Percentiles rank a stretch among this genome's conserved stretches.
phyloP scores from a whole-genome alignment of 2,888 invertebrate species.

The Smittia sp. region DNA sequence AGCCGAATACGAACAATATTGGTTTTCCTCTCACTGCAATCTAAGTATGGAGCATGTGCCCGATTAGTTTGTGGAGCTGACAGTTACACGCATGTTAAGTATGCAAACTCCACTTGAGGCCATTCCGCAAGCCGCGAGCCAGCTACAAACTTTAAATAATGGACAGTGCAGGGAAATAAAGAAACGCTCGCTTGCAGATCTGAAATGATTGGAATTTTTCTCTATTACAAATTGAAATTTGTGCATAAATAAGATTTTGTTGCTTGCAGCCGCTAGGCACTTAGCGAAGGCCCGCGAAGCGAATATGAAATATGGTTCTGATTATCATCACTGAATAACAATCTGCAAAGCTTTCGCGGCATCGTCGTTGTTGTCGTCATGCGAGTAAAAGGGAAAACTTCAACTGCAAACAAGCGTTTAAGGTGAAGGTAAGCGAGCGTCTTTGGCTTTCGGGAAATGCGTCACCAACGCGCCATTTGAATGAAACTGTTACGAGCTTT shows the following conservation, averaged over 20 bases:
- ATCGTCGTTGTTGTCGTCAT: too few species aligned
- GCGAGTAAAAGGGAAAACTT: too few species aligned
- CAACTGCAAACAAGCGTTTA: too few species aligned
- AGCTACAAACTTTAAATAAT: background rate
- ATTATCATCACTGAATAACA: background rate
- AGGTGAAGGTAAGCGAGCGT: too few species aligned
- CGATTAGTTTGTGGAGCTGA: constrained; percentile 3
- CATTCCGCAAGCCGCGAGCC: background rate
- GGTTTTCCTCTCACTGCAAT: background rate
- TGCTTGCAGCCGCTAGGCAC: background rate
- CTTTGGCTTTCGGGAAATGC: too few species aligned
- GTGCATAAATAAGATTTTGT: background rate
- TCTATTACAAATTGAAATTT: constrained; percentile 3
- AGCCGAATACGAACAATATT: constrained; percentile 1
- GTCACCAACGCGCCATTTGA: too few species aligned
- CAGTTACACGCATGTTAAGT: constrained; percentile 5
- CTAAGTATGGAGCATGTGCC: background rate
- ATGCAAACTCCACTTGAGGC: background rate
- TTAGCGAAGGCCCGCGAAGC: background rate
- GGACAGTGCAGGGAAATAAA: background rate
- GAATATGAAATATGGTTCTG: background rate
- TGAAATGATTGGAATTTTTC: background rate
- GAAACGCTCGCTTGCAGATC: background rate
- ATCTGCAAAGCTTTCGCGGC: background rate
- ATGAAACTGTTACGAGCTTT: too few species aligned